phyloP scores from a whole-genome alignment of 2,888 invertebrate genomes.

The Trissolcus japonicus region DNA sequence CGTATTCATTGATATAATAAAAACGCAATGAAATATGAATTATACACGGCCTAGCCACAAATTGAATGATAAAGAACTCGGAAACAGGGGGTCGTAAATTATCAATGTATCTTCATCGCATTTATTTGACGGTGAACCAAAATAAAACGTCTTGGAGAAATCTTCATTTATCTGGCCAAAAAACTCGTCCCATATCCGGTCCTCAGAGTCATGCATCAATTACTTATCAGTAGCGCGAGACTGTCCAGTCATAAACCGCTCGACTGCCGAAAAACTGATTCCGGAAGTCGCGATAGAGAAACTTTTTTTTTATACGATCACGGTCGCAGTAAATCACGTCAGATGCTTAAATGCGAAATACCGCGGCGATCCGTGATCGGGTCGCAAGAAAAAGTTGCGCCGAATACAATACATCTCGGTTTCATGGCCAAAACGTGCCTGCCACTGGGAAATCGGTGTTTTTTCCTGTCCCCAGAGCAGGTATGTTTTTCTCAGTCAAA shows the following conservation, averaged over 20 bases:
- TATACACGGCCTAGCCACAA: too few relatives aligned
- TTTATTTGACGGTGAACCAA: constrained; percentile 5
- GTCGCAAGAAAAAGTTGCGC: constrained; percentile 11
- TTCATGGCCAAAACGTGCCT: constrained; percentile 40
- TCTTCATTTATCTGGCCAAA: constrained; percentile 14
- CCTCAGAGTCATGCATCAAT: constrained; percentile 18
- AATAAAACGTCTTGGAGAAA: constrained; percentile 10
- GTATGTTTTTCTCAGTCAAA: constrained; percentile 8
- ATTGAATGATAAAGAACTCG: too few relatives aligned
- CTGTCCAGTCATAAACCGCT: constrained; percentile 19
- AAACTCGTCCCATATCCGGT: constrained; percentile 11
- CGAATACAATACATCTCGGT: constrained; percentile 29
- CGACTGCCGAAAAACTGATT: constrained; percentile 10
- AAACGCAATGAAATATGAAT: too few relatives aligned
- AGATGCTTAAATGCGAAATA: constrained; percentile 26
- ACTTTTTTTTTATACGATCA: constrained; percentile 21
- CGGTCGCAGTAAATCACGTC: constrained; percentile 20
- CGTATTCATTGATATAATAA: too few relatives aligned
- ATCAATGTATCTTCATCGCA: constrained; percentile 6
- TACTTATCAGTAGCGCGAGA: constrained; percentile 16
- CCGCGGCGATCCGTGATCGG: constrained; percentile 15
- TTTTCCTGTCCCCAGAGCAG: constrained; percentile 14
- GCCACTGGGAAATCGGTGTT: constrained; percentile 15
- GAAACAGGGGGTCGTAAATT: background rate
- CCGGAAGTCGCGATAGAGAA: constrained; percentile 16